Evolutionary conservation across 2,888 invertebrate genomes (phyloP).

Genomic region (Tethea ocularis): DNA sequence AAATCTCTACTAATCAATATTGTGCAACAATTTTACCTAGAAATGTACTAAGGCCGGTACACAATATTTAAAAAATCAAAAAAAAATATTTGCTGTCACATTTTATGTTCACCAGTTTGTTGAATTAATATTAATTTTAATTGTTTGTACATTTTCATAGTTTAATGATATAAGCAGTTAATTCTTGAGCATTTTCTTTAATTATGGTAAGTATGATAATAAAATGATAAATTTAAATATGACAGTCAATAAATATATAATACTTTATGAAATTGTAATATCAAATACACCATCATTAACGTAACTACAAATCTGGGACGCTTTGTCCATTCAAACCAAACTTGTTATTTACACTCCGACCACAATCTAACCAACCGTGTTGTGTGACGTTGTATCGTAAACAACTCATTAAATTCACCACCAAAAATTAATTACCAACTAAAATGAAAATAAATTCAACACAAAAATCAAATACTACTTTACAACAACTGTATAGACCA

Average conservation of each 20-base stretch:
- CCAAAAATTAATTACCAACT: background rate
- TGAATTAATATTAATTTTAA: too few species aligned
- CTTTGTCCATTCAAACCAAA: slow-evolving; percentile 42
- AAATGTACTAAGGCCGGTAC: too few species aligned
- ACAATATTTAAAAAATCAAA: too few species aligned
- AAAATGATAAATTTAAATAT: too few species aligned
- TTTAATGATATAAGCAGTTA: too few species aligned
- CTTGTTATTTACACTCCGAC: slow-evolving; percentile 52
- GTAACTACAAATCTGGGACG: slow-evolving; percentile 18
- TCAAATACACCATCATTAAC: slow-evolving; percentile 33
- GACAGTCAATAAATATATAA: background rate
- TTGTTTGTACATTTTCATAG: too few species aligned
- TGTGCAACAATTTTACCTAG: too few species aligned
- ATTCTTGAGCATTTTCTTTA: too few species aligned
- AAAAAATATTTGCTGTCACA: too few species aligned
- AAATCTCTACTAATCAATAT: background rate
- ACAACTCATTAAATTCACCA: background rate
- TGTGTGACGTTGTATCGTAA: slow-evolving; percentile 32
- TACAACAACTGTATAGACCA: slow-evolving; percentile 45
- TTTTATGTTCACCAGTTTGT: too few species aligned
- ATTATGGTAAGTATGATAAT: background rate
- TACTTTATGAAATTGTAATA: background rate
- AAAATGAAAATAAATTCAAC: background rate
- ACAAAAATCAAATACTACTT: slow-evolving; percentile 22
- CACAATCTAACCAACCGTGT: slow-evolving; percentile 36